phyloP scores from a whole-genome alignment of 2,113 vertebrate genomes.

The Oryzias curvinotus region DNA sequence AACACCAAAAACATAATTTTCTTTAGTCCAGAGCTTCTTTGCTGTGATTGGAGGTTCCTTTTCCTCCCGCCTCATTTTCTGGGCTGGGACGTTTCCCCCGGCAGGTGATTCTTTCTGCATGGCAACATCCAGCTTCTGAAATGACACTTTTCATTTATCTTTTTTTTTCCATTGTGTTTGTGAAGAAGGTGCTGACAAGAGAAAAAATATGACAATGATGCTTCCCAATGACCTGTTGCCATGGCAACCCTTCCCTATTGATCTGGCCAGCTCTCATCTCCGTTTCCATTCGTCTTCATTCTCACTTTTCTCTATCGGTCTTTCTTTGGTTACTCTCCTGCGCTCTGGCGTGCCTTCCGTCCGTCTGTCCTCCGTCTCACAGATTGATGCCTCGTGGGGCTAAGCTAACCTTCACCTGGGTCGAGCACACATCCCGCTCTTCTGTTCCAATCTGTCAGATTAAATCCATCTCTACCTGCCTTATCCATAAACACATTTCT shows the following conservation, averaged over 20 bases:
- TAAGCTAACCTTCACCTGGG: slow-evolving; percentile 72
- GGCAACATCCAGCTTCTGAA: neutral
- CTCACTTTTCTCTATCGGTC: slow-evolving; percentile 54
- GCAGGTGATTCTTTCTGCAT: too few species aligned
- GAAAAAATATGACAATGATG: slow-evolving; percentile 62
- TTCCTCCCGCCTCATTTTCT: too few species aligned
- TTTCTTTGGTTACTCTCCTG: slow-evolving; percentile 52
- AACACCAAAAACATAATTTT: too few species aligned
- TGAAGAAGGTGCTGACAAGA: neutral
- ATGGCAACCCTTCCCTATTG: slow-evolving; percentile 73
- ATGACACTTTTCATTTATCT: slow-evolving; percentile 14
- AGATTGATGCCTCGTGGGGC: slow-evolving; percentile 66
- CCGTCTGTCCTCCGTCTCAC: slow-evolving; percentile 58
- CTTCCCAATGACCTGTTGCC: slow-evolving; percentile 69
- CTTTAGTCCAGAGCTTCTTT: slow-evolving; percentile 22
- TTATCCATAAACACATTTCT: slow-evolving; percentile 74
- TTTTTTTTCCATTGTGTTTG: slow-evolving; percentile 14
- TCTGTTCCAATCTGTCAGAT: slow-evolving; percentile 74
- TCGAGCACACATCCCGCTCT: slow-evolving; percentile 52
- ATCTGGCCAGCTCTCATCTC: slow-evolving; percentile 62
- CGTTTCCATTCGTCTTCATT: slow-evolving; percentile 58
- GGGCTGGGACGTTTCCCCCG: too few species aligned
- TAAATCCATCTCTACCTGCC: slow-evolving; percentile 65
- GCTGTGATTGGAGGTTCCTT: slow-evolving; percentile 52
- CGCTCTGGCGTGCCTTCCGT: slow-evolving; percentile 47